Conservation (phyloP, 1,140 invertebrate species). For the Lutraria rhynchaena region DNA sequence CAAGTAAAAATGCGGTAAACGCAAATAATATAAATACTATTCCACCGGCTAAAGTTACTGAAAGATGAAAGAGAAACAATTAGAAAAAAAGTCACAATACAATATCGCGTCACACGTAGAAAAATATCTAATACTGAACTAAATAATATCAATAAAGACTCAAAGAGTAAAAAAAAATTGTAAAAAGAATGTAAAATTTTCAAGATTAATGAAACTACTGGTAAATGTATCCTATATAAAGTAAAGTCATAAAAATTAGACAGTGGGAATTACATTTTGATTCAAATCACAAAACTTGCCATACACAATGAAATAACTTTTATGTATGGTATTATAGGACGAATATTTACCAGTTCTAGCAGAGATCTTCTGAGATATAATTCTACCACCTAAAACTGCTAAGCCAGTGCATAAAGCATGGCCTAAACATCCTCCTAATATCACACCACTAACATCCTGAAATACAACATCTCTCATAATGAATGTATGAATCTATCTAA, state of each 20-base stretch:
- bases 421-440: slow-evolving; percentile 95
- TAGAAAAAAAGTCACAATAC: background rate
- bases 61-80: slow-evolving; percentile 78
- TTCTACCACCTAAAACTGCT: slow-evolving; percentile 96
- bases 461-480: slow-evolving; percentile 20
- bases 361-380: slow-evolving; percentile 98
- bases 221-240: too few relatives aligned
- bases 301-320: background rate
- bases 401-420: slow-evolving; percentile 97
- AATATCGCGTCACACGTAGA: background rate
- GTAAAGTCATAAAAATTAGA: background rate
- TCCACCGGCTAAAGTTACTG: slow-evolving; percentile 96
- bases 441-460: slow-evolving; percentile 95
- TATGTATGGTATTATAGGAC: background rate
- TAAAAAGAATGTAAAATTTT: too few relatives aligned
- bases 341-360: slow-evolving; percentile 89
- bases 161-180: too few relatives aligned
- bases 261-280: background rate
- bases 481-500: too few relatives aligned
- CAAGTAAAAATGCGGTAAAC: slow-evolving; percentile 91
- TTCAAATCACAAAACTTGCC: too few relatives aligned
- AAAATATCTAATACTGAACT: too few relatives aligned
- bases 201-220: too few relatives aligned
- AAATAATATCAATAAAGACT: too few relatives aligned
- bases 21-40: slow-evolving; percentile 96